A percentile compares a stretch with the other conserved stretches of the same genome.
Evolutionary conservation across 2,113 vertebrate species (phyloP).

Genomic region (Thinocorus orbignyianus): DNA sequence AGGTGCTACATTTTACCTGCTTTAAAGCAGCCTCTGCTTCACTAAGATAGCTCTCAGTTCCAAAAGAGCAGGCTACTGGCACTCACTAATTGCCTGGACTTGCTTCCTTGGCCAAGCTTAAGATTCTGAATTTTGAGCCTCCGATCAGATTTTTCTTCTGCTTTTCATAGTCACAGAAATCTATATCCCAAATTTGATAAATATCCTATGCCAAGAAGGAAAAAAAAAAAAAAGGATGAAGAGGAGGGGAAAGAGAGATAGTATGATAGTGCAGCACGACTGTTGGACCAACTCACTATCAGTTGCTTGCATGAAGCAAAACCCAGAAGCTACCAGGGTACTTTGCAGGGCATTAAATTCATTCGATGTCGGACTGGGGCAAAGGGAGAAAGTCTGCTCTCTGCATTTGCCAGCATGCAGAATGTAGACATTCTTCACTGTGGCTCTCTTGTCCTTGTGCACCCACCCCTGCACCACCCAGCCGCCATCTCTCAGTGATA

Average conservation of each 20-base stretch:
- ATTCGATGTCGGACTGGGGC: neutral
- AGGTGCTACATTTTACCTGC: neutral
- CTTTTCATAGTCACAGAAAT: neutral
- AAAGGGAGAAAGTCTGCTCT: neutral
- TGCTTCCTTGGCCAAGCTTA: neutral
- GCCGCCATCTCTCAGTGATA: neutral
- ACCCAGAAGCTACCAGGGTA: neutral
- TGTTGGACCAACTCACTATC: neutral
- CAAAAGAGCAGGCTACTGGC: neutral
- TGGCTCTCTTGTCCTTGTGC: neutral
- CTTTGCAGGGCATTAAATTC: neutral
- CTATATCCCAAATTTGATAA: neutral
- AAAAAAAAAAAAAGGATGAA: neutral
- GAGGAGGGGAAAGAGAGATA: neutral
- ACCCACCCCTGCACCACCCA: neutral
- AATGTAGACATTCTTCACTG: neutral
- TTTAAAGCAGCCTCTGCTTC: neutral
- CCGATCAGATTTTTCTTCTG: neutral
- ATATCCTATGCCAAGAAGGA: neutral
- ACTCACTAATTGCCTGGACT: neutral
- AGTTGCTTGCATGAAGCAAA: neutral
- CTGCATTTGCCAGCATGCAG: neutral
- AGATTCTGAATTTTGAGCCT: neutral
- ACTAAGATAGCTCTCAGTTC: neutral
- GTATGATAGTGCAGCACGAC: fast-evolving